phyloP scores from a whole-genome alignment of 2,888 invertebrate genomes.

The Lampropteryx suffumata region DNA sequence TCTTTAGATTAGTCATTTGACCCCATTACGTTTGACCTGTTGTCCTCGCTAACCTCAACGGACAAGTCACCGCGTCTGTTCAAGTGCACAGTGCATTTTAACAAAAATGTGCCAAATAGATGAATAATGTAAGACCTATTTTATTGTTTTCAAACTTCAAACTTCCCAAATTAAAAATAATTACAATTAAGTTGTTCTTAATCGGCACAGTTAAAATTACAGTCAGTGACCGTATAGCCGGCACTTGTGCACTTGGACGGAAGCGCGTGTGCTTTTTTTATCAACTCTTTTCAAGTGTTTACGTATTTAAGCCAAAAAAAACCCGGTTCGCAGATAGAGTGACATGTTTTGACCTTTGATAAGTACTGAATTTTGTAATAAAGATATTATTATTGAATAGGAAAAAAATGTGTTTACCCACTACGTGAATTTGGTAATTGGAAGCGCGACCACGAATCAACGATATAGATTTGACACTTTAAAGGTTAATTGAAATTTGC shows the following conservation, averaged over 20 bases:
- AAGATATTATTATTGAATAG: too few relatives aligned
- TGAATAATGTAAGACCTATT: too few relatives aligned
- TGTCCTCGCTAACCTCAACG: slow-evolving; percentile 7
- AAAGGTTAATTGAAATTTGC: slow-evolving; percentile 13
- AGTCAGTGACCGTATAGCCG: slow-evolving; percentile 52
- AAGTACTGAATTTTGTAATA: too few relatives aligned
- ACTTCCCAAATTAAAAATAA: too few relatives aligned
- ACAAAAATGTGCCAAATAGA: slow-evolving; percentile 3
- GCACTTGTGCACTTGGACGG: too few relatives aligned
- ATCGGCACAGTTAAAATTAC: slow-evolving; percentile 15
- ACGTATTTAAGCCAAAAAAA: slow-evolving; percentile 15
- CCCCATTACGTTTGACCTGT: slow-evolving; percentile 8
- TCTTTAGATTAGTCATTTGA: slow-evolving; percentile 1
- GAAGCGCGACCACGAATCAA: background rate
- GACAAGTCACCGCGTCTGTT: slow-evolving; percentile 1
- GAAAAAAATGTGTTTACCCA: background rate
- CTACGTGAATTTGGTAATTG: background rate
- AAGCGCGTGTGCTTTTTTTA: slow-evolving; percentile 6
- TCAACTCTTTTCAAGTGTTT: slow-evolving; percentile 15
- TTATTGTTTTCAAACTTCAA: too few relatives aligned
- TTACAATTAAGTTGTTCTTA: too few relatives aligned
- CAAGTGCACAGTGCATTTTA: slow-evolving; percentile 10
- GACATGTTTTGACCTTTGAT: too few relatives aligned
- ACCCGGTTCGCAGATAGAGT: background rate
- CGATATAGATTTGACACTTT: slow-evolving; percentile 8